Conservation (phyloP, 1,140 invertebrate species). For the Caerostris extrusa region DNA sequence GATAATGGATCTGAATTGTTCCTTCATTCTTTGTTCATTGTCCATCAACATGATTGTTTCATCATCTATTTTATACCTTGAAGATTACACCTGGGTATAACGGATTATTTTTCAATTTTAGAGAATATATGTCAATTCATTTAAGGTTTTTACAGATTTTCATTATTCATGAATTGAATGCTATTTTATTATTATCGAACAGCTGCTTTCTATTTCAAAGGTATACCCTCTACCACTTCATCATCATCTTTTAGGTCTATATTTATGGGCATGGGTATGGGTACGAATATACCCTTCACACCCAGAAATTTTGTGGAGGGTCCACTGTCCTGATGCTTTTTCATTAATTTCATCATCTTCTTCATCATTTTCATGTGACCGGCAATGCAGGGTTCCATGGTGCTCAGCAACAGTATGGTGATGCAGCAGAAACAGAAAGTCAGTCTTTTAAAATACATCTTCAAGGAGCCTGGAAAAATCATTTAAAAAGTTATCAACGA, state of each 20-base stretch:
- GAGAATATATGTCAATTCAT: no score
- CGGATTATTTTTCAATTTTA: no score
- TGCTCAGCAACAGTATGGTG: neutral
- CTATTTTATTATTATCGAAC: no score
- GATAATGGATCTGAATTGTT: no score
- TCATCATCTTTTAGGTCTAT: slow-evolving; percentile 46
- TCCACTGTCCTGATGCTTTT: neutral
- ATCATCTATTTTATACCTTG: no score
- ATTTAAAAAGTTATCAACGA: neutral
- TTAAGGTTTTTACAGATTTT: no score
- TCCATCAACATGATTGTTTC: no score
- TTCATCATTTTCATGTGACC: slow-evolving; percentile 35
- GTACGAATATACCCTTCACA: slow-evolving; percentile 53
- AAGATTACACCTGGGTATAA: no score
- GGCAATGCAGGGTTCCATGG: neutral
- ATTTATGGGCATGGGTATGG: slow-evolving; percentile 48
- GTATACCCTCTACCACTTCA: slow-evolving; percentile 36
- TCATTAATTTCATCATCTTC: slow-evolving; percentile 33
- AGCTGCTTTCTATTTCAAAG: no score
- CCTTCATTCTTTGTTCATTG: no score
- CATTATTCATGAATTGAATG: no score
- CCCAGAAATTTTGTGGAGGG: slow-evolving; percentile 46
- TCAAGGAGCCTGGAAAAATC: no score
- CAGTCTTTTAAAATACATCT: neutral
- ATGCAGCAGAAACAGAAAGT: neutral